Base-by-base conservation (phyloP, 2,888 invertebrate genomes). In the Operophtera brumata region DNA sequence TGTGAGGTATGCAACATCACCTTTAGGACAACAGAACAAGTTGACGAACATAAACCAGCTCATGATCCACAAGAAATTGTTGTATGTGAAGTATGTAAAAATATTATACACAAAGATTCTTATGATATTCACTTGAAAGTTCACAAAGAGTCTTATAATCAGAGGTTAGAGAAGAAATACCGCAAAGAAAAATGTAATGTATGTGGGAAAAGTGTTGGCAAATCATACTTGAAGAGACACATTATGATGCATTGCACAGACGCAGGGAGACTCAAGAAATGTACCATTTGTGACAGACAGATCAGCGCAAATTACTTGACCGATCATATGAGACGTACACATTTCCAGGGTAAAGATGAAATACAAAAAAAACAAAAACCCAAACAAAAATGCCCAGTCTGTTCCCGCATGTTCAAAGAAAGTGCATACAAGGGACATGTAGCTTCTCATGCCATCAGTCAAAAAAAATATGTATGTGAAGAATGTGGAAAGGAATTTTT, bases 401-500 rank as follows among this genome's bases (percentile, higher is more conserved):
- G 73, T 57, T 66, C 65, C 39, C 69, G 59, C 28, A 51, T 50
- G 6, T 11, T 67, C 7, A 54, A 46, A 40, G 62, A 70, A 54
- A 48, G 28, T 34, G 57, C 47, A 6, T 75, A 64, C 40, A 64
- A 67, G 52, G 51, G 44, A 0, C 75, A 75, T 46, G 49, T 73
- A 10, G 60, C 61, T 9, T 62, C 50, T 1, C 75, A 75, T 35
- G 64, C 66, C 1, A 58, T 53, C 6, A 44, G 57, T 9, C 47
- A 26, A 13, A 66, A 54, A 34, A 62, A 49, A 1, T 78, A 69
- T 48, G 59, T 79, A 9, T 79, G 78, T 59, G 77, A 79, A 25
- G 62, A 70, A 57, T 79, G 78, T 53, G 78, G 78, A 1, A 75
- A 66, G 47, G 69, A 65, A 28, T 73, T 73, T 26, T 66, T 60